Base-by-base conservation (phyloP, 2,888 invertebrate species). In the Drosophila pullipes region DNA sequence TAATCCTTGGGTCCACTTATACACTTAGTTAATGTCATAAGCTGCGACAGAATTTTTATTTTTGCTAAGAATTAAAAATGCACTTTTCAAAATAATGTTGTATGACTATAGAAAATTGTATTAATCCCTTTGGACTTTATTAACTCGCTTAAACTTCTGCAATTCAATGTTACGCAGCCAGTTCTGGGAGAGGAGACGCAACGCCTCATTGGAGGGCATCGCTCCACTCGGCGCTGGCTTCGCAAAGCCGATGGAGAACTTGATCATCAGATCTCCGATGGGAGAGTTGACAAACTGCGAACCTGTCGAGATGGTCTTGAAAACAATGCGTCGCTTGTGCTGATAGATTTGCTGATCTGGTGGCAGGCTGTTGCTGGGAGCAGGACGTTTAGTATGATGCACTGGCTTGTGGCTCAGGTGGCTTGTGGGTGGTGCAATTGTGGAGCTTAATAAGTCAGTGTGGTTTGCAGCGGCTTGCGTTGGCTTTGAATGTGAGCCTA, bases 281-380 rank as follows among this genome's bases (percentile, higher is more conserved):
- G 93, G 92, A 5, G 92, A 92, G 35, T 91, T 85, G 25, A 92
- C 79, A 54, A 91, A 91, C 62, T 93, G 92, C 0, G 91, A 87
- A 0, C 91, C 82, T 0, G 90, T 88, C 0, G 92, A 90, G 13
- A 92, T 85, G 1, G 92, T 92, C 59, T 84, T 87, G 59, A 91
- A 90, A 7, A 86, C 80, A 47, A 85, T 82, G 60, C 82, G 90
- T 0, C 85, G 81, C 55, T 89, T 91, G 41, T 82, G 83, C 55
- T 82, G 80, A 58, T 74, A 77, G 59, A 75, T 65, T 52, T 72
- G 74, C 6, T 76, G 76, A 59, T 85, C 78, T 33, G 63, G 65
- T 1, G 81, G 69, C 41, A 69, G 22, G 33, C 31, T 58, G 37
- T 66, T 68, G 55, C 50, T 67, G 1, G 58, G 10, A 52, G 5